These are phyloP conservation scores for Microtus californicus DNA, from an alignment of 2,797 vertebrate genomes.

Conservation along the genomic window DNA sequence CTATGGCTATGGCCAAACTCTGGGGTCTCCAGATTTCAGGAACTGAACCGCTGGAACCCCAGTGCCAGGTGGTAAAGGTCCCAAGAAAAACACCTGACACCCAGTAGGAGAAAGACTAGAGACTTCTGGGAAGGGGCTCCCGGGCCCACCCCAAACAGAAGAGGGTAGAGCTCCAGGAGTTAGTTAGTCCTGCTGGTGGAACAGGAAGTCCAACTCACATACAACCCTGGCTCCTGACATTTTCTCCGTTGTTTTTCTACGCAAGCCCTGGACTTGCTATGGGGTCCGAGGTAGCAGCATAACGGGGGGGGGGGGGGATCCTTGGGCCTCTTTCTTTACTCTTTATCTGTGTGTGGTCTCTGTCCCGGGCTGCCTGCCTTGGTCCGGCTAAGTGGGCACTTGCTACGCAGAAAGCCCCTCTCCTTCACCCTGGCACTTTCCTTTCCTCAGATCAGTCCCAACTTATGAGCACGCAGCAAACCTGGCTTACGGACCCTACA, in stretches of 20 bases:
- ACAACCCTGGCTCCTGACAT: accelerated
- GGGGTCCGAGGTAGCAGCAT: background rate
- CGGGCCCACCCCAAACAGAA: background rate
- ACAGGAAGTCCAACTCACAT: background rate
- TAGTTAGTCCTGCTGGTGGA: too few relatives aligned
- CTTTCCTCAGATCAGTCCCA: background rate
- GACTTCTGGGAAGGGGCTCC: background rate
- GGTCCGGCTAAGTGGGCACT: background rate
- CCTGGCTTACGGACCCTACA: accelerated
- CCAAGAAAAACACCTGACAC: background rate
- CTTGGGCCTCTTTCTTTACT: too few relatives aligned
- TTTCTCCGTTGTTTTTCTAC: background rate
- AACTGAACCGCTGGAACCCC: background rate
- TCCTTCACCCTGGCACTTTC: background rate
- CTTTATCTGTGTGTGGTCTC: background rate
- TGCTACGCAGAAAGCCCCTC: background rate
- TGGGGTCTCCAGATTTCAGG: background rate
- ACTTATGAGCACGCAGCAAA: background rate
- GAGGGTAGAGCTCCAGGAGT: background rate
- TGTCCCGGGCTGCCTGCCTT: background rate
- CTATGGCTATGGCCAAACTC: accelerated
- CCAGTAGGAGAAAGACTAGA: background rate
- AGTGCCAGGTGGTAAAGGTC: background rate
- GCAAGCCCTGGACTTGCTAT: too few relatives aligned
- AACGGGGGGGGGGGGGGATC: accelerated